Conservation (phyloP, 2,113 vertebrate genomes). For the Vireo altiloquus region DNA sequence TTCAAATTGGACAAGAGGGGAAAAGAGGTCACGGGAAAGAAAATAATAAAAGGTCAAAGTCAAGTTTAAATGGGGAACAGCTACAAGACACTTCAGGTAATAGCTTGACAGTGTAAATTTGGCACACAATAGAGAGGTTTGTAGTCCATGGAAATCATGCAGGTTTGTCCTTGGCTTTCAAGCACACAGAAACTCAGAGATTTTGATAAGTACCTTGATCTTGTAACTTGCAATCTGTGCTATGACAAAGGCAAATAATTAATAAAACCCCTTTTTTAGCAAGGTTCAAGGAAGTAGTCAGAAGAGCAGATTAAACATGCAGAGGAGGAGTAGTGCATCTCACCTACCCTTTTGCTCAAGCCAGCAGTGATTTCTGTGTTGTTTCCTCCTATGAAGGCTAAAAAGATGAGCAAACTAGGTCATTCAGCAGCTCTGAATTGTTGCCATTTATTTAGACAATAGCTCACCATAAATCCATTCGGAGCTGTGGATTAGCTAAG, state of each 20-base stretch:
- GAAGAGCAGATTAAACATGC: neutral
- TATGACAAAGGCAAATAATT: neutral
- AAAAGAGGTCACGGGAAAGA: neutral
- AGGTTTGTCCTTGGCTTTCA: neutral
- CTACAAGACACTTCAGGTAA: neutral
- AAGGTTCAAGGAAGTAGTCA: neutral
- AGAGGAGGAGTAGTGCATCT: neutral
- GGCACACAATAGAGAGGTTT: neutral
- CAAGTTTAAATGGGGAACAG: neutral
- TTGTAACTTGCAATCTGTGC: neutral
- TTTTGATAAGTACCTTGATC: neutral
- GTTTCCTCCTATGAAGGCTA: neutral
- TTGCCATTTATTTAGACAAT: neutral
- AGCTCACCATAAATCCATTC: neutral
- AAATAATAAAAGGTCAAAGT: neutral
- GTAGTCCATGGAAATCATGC: neutral
- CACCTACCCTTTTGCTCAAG: neutral
- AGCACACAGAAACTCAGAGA: neutral
- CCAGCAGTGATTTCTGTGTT: neutral
- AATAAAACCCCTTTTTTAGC: neutral
- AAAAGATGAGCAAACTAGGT: neutral
- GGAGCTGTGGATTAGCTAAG: neutral
- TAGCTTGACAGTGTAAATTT: neutral
- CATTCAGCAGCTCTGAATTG: neutral
- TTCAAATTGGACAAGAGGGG: constrained; percentile 11